phyloP scores from a whole-genome alignment of 2,888 invertebrate species.

The Theretra japonica region DNA sequence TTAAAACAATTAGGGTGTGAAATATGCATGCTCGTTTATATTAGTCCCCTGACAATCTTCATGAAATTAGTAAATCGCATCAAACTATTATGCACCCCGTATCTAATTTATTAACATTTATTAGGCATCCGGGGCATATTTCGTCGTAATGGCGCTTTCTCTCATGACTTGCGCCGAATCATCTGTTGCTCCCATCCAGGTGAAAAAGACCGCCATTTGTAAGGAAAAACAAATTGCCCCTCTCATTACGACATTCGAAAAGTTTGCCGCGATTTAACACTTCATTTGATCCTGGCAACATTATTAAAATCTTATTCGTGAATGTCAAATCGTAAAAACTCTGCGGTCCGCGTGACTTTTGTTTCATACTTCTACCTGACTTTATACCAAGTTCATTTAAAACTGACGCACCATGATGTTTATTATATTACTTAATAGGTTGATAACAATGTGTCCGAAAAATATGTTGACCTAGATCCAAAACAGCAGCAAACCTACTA shows the following conservation, averaged over 20 bases:
- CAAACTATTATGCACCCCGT: constrained; percentile 12
- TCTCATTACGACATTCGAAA: constrained; percentile 73
- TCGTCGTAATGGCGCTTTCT: constrained; percentile 14
- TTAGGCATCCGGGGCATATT: background rate
- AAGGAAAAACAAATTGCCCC: constrained; percentile 75
- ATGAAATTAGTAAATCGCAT: constrained; percentile 1
- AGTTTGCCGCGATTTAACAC: constrained; percentile 70
- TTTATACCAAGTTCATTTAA: too few species aligned
- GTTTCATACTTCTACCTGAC: background rate
- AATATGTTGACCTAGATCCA: too few species aligned
- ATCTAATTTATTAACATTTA: constrained; percentile 4
- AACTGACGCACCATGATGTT: too few species aligned
- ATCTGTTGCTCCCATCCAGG: constrained; percentile 74
- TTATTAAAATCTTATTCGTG: constrained; percentile 55
- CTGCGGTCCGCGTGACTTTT: background rate
- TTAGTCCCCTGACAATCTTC: constrained; percentile 1
- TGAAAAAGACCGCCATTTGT: constrained; percentile 71
- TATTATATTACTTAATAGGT: too few species aligned
- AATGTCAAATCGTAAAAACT: background rate
- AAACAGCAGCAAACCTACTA: too few species aligned
- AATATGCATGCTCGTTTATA: background rate
- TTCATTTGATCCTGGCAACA: constrained; percentile 66
- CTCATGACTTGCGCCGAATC: constrained; percentile 57
- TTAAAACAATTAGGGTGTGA: background rate
- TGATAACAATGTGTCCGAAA: too few species aligned